Evolutionary conservation across 2,888 invertebrate genomes (phyloP).

Genomic region (Ophion ellenae): DNA sequence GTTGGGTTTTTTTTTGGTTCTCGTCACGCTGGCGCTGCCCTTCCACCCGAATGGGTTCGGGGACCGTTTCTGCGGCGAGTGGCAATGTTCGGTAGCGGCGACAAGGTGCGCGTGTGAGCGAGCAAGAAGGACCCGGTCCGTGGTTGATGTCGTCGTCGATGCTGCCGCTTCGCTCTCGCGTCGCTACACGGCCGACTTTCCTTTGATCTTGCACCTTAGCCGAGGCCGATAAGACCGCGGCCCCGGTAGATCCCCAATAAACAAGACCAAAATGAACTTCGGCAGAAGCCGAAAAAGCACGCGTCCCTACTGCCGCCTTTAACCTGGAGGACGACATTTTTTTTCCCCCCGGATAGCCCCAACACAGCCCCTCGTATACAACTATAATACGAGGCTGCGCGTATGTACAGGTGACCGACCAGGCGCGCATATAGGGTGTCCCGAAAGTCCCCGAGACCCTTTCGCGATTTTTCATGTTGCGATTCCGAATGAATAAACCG

Average conservation of each 20-base stretch:
- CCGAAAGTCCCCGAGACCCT: neutral
- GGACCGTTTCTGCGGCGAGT: neutral
- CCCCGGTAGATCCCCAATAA: conserved; percentile 63
- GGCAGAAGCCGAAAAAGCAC: conserved; percentile 45
- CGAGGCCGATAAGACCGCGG: conserved; percentile 67
- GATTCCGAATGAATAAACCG: neutral
- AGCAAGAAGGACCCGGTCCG: conserved; percentile 46
- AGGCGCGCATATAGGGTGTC: neutral
- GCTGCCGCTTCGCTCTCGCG: conserved; percentile 33
- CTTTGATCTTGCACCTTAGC: conserved; percentile 69
- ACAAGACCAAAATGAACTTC: conserved; percentile 66
- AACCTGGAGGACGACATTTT: conserved; percentile 45
- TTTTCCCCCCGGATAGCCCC: conserved; percentile 49
- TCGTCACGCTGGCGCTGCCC: neutral
- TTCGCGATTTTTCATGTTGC: neutral
- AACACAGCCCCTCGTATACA: conserved; percentile 9
- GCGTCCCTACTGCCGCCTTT: conserved; percentile 37
- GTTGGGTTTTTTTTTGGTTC: neutral
- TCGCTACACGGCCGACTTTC: conserved; percentile 62
- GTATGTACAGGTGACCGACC: neutral
- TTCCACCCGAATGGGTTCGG: neutral
- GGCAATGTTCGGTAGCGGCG: conserved; percentile 42
- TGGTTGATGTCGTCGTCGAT: conserved; percentile 44
- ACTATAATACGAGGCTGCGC: neutral
- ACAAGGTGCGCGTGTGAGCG: conserved; percentile 36